Evolutionary conservation across 2,888 invertebrate genomes (phyloP), one percentile per base, ranked within the genome.

Genomic region (Drosophila siamana): DNA sequence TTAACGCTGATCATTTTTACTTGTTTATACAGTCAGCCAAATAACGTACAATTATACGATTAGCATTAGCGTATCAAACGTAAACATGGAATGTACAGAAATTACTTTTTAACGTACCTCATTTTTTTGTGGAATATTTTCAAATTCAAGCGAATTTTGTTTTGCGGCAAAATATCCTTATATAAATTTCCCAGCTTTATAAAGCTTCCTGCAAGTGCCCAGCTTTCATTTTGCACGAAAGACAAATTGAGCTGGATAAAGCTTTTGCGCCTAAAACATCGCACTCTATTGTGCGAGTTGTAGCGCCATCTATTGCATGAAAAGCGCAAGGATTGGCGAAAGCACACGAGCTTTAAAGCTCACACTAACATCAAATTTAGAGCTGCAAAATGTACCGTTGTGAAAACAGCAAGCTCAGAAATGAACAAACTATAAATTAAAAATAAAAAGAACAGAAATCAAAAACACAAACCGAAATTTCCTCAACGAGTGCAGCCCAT

Each of bases 381-480:
- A 24, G 7, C 13, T 46, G 30, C 16, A 16, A 15, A 47, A 26
- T 61, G 26, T 50, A 47, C 60, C 60, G 16, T 47, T 59, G 28
- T 40, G 61, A 38, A 63, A 40, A 47, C n/a, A n/a, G 11, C 19
- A 43, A 48, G 33, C 7, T 8, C 0, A 38, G 11, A 38, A n/a
- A 4, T 4, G 8, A 24, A 30, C 6, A 67, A 43, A 22, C 0
- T 46, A 48, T 43, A 33, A 46, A 24, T 44, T 36, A 19, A 13
- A 59, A 55, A 68, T 47, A 24, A 30, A 61, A 52, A 24, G 41
- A 65, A 54, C 13, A 2, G 5, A 2, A 38, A 15, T 5, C 26
- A 63, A 28, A 55, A 73, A 69, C 82, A 89, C 92, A 69, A 70
- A 92, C 92, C 92, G 91, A 91, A 75, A 92, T 91, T 28, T 92